Percentiles rank a stretch among this genome's conserved stretches.
These are phyloP conservation scores for Elephantulus edwardii DNA, from an alignment of 2,113 vertebrate species.

Conservation along the genomic window DNA sequence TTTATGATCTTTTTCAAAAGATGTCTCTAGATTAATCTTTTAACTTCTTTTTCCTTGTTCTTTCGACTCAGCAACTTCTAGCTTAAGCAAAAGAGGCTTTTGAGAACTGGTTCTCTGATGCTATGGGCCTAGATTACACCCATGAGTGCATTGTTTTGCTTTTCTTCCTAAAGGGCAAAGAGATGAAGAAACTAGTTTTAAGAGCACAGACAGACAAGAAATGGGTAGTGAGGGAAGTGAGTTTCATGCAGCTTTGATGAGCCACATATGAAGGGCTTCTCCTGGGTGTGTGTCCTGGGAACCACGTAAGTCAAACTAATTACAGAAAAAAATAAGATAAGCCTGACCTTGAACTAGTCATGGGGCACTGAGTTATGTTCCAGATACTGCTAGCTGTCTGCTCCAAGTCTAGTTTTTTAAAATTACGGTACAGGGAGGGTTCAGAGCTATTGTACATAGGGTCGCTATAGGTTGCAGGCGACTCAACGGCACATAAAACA, in stretches of 20 bases:
- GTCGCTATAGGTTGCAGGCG: no score
- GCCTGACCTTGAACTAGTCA: neutral
- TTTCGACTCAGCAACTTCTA: neutral
- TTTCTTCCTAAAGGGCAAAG: neutral
- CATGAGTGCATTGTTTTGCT: neutral
- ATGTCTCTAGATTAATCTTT: neutral
- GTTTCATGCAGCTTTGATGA: neutral
- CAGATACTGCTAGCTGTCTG: neutral
- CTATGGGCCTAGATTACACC: neutral
- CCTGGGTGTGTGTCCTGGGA: neutral
- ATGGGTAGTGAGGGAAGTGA: neutral
- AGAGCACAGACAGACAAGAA: neutral
- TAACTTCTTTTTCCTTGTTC: neutral
- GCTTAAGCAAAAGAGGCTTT: neutral
- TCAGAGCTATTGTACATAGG: no score
- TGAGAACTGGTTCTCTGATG: neutral
- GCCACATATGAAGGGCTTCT: neutral
- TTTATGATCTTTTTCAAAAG: neutral
- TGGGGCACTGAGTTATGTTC: neutral
- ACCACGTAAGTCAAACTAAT: neutral
- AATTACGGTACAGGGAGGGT: no score
- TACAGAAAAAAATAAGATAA: neutral
- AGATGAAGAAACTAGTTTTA: neutral
- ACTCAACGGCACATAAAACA: no score
- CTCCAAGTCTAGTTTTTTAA: neutral